Evolutionary conservation across 2,888 invertebrate genomes (phyloP).

Genomic region (Subacronicta megacephala): DNA sequence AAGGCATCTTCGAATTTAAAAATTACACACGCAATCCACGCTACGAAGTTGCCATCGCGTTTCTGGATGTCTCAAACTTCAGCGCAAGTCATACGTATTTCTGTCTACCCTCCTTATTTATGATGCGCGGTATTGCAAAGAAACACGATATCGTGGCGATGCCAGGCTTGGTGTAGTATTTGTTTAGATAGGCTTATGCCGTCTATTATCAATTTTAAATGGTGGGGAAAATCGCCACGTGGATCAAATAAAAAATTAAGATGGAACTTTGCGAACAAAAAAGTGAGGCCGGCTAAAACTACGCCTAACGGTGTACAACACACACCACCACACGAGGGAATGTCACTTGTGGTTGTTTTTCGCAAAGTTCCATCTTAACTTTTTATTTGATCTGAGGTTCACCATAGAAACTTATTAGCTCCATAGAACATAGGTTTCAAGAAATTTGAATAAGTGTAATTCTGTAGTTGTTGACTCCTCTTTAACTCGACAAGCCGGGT

Average conservation of each 20-base stretch:
- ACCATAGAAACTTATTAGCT: slow-evolving; percentile 24
- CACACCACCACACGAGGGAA: too few species aligned
- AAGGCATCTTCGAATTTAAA: background rate
- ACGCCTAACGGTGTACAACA: too few species aligned
- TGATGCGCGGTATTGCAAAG: slow-evolving; percentile 42
- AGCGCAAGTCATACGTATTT: slow-evolving; percentile 38
- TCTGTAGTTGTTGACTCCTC: too few species aligned
- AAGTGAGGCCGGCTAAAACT: too few species aligned
- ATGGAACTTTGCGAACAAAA: too few species aligned
- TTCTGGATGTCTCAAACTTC: slow-evolving; percentile 37
- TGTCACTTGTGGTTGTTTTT: too few species aligned
- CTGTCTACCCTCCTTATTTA: slow-evolving; percentile 45
- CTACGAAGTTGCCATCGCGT: slow-evolving; percentile 31
- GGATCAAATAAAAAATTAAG: too few species aligned
- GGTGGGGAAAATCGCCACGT: too few species aligned
- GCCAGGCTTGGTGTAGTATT: slow-evolving; percentile 21
- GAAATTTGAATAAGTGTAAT: background rate
- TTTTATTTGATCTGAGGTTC: too few species aligned
- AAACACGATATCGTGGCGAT: slow-evolving; percentile 44
- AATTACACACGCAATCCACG: slow-evolving; percentile 14
- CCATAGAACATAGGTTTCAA: too few species aligned
- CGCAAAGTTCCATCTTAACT: too few species aligned
- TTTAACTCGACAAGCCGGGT: too few species aligned
- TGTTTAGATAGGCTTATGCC: slow-evolving; percentile 31
- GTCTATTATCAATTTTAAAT: slow-evolving; percentile 44